Evolutionary conservation across 2,888 invertebrate species (phyloP), one percentile per base, ranked within the genome.

Genomic region (Leptinotarsa peninsularis): DNA sequence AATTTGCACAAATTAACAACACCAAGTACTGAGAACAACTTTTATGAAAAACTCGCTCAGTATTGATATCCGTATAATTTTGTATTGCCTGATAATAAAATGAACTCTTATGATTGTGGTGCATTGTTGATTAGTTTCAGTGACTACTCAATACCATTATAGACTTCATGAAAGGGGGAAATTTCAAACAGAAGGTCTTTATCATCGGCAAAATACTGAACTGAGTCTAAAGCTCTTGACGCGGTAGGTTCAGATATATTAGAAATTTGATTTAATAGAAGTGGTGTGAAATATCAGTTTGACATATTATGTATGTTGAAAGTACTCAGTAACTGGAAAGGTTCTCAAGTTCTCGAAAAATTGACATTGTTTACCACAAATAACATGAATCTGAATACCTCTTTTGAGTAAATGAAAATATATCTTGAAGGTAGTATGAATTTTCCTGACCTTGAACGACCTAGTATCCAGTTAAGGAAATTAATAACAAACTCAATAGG

Each of bases 31-130:
- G 71, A 68, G 72, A 50, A 54, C 33, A 49, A 71, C 70, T 73
- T 71, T 76, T 68, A 67, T 66, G 60, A 75, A 33, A 58, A 68
- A 68, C 63, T 70, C 49, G 72, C 63, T 63, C 63, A n/a, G 63
- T 43, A 73, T n/a, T 71, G 58, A 76, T 67, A 49, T 17, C 70
- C 72, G 67, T 71, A 73, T 66, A 76, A 74, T 79, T 79, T 79
- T 78, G 79, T 77, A 82, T 81, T 81, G 82, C 82, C 83, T 83
- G 81, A 81, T 71, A 79, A 76, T 78, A 77, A 78, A 73, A 77
- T 79, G 76, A 82, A 86, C 87, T 87, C 85, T 88, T 88, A 87
- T 88, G 88, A 88, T 85, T 85, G 87, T 84, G 86, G 87, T 87
- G 87, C 87, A 86, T 86, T 86, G 85, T 85, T 86, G 84, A 83